These are phyloP conservation scores for Steatornis caripensis DNA, from an alignment of 2,113 vertebrate genomes.

Conservation along the genomic window DNA sequence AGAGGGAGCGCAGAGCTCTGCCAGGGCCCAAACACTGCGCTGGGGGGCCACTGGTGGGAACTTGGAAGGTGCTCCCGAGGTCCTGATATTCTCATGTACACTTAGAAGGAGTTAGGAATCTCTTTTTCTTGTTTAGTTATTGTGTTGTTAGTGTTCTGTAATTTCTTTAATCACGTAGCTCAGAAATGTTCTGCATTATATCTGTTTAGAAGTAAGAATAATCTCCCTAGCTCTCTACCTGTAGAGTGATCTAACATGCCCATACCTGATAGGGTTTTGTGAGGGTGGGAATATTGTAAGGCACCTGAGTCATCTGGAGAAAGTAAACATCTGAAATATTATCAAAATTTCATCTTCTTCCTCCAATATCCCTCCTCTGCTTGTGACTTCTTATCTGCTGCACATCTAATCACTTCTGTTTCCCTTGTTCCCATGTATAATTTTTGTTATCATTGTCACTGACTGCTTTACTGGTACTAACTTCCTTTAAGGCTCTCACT, in stretches of 20 bases:
- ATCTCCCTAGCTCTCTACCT: neutral
- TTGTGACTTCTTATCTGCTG: neutral
- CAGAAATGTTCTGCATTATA: neutral
- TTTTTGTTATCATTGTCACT: neutral
- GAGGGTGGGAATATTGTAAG: neutral
- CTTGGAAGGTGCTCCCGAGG: too few relatives aligned
- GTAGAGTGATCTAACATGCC: too few relatives aligned
- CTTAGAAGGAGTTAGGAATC: too few relatives aligned
- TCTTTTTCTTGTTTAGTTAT: too few relatives aligned
- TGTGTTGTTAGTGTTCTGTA: too few relatives aligned
- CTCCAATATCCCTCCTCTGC: neutral
- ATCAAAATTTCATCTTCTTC: neutral
- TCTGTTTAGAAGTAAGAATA: neutral
- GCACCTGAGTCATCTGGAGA: neutral
- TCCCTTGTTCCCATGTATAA: neutral
- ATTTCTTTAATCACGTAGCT: too few relatives aligned
- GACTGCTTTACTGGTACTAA: neutral
- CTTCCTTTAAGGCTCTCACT: neutral
- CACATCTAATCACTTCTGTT: neutral
- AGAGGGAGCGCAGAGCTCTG: too few relatives aligned
- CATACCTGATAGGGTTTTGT: neutral
- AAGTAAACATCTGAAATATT: neutral
- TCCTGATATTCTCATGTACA: too few relatives aligned
- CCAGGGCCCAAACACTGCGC: too few relatives aligned
- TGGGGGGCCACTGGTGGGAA: too few relatives aligned